These are phyloP conservation scores for Crocuta crocuta DNA, from an alignment of 2,113 vertebrate species.

Conservation along the genomic window DNA sequence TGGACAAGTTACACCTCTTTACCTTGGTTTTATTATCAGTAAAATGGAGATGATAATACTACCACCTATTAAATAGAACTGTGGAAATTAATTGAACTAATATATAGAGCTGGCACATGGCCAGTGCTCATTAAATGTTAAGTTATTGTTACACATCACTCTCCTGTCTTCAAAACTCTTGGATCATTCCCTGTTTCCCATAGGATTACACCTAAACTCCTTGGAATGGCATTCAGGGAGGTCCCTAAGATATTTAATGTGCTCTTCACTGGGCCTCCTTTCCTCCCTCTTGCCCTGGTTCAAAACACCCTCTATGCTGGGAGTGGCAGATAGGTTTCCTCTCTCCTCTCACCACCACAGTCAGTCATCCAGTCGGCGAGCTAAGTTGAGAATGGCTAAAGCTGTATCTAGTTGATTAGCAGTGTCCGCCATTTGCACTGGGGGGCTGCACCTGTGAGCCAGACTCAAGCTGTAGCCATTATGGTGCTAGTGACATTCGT, in stretches of 20 bases:
- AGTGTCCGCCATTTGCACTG: neutral
- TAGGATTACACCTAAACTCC: neutral
- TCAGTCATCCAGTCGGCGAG: neutral
- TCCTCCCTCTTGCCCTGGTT: too few species aligned
- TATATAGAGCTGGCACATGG: neutral
- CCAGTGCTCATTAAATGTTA: neutral
- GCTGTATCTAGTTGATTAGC: neutral
- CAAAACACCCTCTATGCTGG: neutral
- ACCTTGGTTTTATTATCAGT: neutral
- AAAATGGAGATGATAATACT: neutral
- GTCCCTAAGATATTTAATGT: neutral
- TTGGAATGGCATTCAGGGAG: neutral
- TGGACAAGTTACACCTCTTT: neutral
- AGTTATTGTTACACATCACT: neutral
- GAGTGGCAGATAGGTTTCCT: neutral
- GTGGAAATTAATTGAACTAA: neutral
- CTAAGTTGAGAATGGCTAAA: neutral
- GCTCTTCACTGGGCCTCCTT: neutral
- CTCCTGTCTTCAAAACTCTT: neutral
- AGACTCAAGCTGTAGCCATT: neutral
- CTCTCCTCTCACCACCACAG: neutral
- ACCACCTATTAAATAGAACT: neutral
- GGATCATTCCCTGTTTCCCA: neutral
- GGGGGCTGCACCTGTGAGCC: neutral
- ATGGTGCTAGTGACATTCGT: neutral